Conservation (phyloP, 2,888 invertebrate species). For the Drosophila diplacantha region DNA sequence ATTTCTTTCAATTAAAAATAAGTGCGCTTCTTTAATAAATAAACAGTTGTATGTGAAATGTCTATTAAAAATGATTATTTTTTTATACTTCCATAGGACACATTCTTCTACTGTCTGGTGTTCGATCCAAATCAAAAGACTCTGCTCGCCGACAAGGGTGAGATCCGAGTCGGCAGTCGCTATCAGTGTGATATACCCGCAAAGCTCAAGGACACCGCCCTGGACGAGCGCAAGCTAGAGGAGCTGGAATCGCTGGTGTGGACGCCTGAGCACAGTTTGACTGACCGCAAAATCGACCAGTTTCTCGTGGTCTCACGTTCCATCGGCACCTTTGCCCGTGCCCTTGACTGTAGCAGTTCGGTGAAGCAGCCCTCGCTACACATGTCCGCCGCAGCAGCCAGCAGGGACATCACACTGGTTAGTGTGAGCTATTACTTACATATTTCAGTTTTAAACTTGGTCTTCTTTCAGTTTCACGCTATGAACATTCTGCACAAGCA, state of each 20-base stretch:
- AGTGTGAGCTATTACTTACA: slow-evolving; percentile 24
- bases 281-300: slow-evolving; percentile 98
- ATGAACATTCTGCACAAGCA: slow-evolving; percentile 98
- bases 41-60: background rate
- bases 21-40: background rate
- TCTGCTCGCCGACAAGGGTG: slow-evolving; percentile 98
- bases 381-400: slow-evolving; percentile 99
- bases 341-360: slow-evolving; percentile 98
- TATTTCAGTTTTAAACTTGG: background rate
- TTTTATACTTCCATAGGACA: slow-evolving; percentile 84
- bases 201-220: slow-evolving; percentile 86
- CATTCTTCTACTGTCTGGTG: slow-evolving; percentile 99
- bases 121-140: slow-evolving; percentile 99
- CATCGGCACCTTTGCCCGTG: slow-evolving; percentile 98
- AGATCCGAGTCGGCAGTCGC: slow-evolving; percentile 93
- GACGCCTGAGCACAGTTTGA: slow-evolving; percentile 94
- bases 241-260: slow-evolving; percentile 95
- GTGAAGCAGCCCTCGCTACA: slow-evolving; percentile 99
- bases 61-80: too few relatives aligned
- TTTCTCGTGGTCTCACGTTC: slow-evolving; percentile 96
- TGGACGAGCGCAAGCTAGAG: slow-evolving; percentile 82
- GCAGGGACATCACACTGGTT: slow-evolving; percentile 96
- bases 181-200: slow-evolving; percentile 97
- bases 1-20: background rate
- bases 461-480: slow-evolving; percentile 89